Conservation (phyloP, 2,113 vertebrate genomes). For the Sciurus niger region DNA sequence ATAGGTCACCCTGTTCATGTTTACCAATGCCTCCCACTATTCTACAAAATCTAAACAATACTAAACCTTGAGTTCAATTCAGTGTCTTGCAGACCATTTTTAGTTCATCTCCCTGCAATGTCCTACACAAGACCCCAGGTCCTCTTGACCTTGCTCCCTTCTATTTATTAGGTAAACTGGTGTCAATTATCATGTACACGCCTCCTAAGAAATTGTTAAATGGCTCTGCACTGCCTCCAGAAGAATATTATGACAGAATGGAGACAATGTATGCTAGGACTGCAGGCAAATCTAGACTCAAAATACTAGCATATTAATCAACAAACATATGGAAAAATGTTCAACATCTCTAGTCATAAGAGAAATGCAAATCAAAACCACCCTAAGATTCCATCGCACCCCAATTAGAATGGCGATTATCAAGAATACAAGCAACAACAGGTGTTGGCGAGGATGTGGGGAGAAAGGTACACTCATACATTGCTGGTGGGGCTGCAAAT, state of each 20-base stretch:
- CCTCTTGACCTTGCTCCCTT: neutral
- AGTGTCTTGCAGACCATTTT: neutral
- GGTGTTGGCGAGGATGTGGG: too few species aligned
- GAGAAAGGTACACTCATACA: too few species aligned
- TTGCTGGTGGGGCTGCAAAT: too few species aligned
- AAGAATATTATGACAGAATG: neutral
- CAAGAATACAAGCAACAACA: too few species aligned
- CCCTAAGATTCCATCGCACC: too few species aligned
- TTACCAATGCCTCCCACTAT: neutral
- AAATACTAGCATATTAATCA: neutral
- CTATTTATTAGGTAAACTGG: neutral
- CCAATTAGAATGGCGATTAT: too few species aligned
- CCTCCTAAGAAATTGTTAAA: neutral
- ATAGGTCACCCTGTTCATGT: neutral
- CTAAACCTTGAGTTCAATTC: neutral
- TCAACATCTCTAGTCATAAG: too few species aligned
- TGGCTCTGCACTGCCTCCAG: neutral
- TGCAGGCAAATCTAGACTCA: neutral
- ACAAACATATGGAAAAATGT: too few species aligned
- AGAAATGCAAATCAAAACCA: too few species aligned
- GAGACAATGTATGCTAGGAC: neutral
- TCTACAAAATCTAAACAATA: neutral
- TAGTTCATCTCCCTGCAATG: neutral
- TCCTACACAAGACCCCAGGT: neutral
- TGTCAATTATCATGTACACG: rapidly evolving